phyloP scores from a whole-genome alignment of 2,888 invertebrate genomes.

The Mallateleia sp. region DNA sequence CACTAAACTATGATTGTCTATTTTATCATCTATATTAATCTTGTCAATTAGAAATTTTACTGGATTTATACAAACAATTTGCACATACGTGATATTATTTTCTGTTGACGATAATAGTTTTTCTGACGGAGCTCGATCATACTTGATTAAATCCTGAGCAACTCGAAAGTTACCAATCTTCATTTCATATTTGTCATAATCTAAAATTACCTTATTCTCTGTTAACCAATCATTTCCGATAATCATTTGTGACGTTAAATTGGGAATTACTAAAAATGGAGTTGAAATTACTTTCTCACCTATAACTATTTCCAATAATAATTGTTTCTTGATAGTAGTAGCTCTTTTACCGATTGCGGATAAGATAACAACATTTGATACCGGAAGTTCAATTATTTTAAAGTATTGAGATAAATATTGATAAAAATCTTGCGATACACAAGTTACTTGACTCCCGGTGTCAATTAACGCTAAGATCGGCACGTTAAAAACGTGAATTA shows the following conservation, averaged over 20 bases:
- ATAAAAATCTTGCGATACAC: slow-evolving; percentile 66
- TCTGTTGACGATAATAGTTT: too few species aligned
- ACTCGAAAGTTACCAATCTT: slow-evolving; percentile 3
- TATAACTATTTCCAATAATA: slow-evolving; percentile 44
- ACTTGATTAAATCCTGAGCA: too few species aligned
- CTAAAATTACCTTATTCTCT: slow-evolving; percentile 21
- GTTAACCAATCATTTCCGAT: slow-evolving; percentile 66
- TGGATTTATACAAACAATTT: too few species aligned
- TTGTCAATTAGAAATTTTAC: too few species aligned
- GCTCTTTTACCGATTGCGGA: slow-evolving; percentile 65
- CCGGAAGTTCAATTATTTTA: slow-evolving; percentile 49
- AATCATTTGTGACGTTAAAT: slow-evolving; percentile 48
- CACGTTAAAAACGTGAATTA: slow-evolving; percentile 28
- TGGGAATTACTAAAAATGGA: slow-evolving; percentile 43
- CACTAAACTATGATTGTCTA: too few species aligned
- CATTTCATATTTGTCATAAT: neutral
- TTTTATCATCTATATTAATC: too few species aligned
- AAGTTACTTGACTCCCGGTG: slow-evolving; percentile 75
- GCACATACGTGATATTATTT: too few species aligned
- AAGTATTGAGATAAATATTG: slow-evolving; percentile 31
- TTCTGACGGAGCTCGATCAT: too few species aligned
- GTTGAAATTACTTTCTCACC: slow-evolving; percentile 6
- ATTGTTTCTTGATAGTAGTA: slow-evolving; percentile 57
- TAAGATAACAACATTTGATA: slow-evolving; percentile 57
- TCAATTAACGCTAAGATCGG: slow-evolving; percentile 59